Evolutionary conservation across 2,797 vertebrate genomes (phyloP).

Genomic region (Denticeps clupeoides): DNA sequence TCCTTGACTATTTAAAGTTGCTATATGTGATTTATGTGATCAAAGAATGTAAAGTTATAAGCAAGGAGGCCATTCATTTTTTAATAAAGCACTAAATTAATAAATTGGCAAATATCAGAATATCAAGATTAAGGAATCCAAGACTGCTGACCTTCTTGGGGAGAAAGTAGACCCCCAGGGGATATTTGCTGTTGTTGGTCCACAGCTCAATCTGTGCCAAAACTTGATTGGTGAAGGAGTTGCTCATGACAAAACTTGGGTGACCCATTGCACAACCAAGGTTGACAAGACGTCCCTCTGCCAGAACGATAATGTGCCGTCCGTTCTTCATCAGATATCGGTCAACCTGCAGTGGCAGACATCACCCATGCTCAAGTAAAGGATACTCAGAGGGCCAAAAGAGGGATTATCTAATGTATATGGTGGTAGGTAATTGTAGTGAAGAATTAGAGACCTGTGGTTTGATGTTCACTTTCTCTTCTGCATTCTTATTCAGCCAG

Average conservation of each 20-base stretch:
- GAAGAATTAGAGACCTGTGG: conserved; percentile 69
- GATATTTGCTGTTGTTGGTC: conserved; percentile 79
- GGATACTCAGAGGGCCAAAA: too few relatives aligned
- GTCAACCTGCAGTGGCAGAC: conserved; percentile 68
- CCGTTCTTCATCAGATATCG: conserved; percentile 79
- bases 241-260: conserved; percentile 98
- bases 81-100: too few relatives aligned
- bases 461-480: conserved; percentile 80
- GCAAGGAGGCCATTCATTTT: too few relatives aligned
- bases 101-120: too few relatives aligned
- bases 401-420: too few relatives aligned
- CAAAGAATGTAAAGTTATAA: too few relatives aligned
- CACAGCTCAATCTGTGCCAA: conserved; percentile 96
- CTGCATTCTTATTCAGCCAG: conserved; percentile 81
- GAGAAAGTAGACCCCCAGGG: conserved; percentile 87
- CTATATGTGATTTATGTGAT: too few relatives aligned
- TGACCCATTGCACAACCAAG: conserved; percentile 96
- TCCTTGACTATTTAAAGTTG: too few relatives aligned
- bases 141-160: conserved; percentile 83
- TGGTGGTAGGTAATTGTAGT: too few relatives aligned
- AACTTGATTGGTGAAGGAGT: conserved; percentile 98
- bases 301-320: conserved; percentile 78
- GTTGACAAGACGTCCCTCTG: conserved; percentile 90
- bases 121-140: too few relatives aligned
- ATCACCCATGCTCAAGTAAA: too few relatives aligned